Conservation (phyloP, 2,888 invertebrate genomes). For the Schizotus pectinicornis region DNA sequence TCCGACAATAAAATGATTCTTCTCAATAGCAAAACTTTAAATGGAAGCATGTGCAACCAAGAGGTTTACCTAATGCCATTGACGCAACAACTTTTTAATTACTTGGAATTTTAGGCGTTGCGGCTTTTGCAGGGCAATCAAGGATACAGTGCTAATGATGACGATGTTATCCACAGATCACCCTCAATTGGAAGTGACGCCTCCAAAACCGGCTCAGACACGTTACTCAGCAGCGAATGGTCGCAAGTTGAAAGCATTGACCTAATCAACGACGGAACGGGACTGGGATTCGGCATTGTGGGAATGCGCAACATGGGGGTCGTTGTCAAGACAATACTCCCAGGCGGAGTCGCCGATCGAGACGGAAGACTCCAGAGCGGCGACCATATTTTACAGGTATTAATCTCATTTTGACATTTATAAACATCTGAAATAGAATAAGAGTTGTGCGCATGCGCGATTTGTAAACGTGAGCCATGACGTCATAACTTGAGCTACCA, state of each 20-base stretch:
- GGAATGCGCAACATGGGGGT: constrained; percentile 97
- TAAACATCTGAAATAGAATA: too few relatives aligned
- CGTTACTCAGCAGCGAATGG: constrained; percentile 87
- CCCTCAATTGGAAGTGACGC: constrained; percentile 73
- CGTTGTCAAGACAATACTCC: constrained; percentile 98
- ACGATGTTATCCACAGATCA: constrained; percentile 60
- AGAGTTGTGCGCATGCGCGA: too few relatives aligned
- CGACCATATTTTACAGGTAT: constrained; percentile 96
- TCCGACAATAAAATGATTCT: constrained; percentile 84
- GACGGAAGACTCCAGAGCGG: constrained; percentile 97
- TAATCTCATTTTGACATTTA: too few relatives aligned
- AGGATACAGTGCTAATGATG: constrained; percentile 65
- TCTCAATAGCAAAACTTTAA: constrained; percentile 68
- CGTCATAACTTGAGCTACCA: too few relatives aligned
- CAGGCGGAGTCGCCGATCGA: constrained; percentile 96
- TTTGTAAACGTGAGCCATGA: too few relatives aligned
- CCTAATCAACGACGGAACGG: constrained; percentile 95
- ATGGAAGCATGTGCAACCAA: constrained; percentile 75
- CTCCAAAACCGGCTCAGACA: constrained; percentile 71
- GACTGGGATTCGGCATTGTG: constrained; percentile 98
- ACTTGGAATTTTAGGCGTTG: constrained; percentile 61
- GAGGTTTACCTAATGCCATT: constrained; percentile 61
- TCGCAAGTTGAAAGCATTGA: constrained; percentile 98
- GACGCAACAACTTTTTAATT: neutral
- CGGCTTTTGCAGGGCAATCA: constrained; percentile 77